Evolutionary conservation across 2,888 invertebrate genomes (phyloP), one percentile per base, ranked within the genome.

Genomic region (Strigamia crassipes): DNA sequence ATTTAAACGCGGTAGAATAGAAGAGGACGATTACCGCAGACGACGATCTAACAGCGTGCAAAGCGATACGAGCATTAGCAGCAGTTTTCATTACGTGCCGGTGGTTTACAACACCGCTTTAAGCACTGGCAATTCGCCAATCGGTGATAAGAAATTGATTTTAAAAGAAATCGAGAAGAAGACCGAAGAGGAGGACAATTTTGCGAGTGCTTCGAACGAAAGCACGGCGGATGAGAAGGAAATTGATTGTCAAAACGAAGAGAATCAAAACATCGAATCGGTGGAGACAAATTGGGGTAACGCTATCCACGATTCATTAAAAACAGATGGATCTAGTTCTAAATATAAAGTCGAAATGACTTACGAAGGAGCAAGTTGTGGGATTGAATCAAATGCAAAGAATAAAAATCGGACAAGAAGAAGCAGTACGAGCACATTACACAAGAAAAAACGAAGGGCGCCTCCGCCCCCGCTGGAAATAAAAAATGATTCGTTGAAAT

Each of bases 391-490:
- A 18, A 56, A 18, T 8, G 18, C 18, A n/a, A 56, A 56, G 21
- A 73, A 31, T 31, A 78, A 41, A n/a, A 31, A 78, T 3, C 41
- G 38, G 18, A 9, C 13, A 15, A 38, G 78, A 38, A 78, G 78
- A 21, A 23, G 34, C 18, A 78, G 78, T 41, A 78, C 78, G 27
- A 23, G 78, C 12, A 41, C 41, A 10, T 41, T 42, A 5, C 78
- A 23, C 85, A 86, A 84, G 73, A 85, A 85, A 73, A 85, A 85
- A 79, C 83, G 85, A 8, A 84, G 84, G 80, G 85, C 85, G 0
- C 86, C 86, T 41, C 82, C 82, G 18, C 85, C 86, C 56, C 85
- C 85, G 80, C 89, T 38, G 5, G 10, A 27, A 73, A 12, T 27
- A 27, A 73, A 73, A 73, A 23, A 27, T 73, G 73, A 73, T 12